phyloP scores from a whole-genome alignment of 92 coral and sea anemone genomes.

The Plumapathes pennacea region DNA sequence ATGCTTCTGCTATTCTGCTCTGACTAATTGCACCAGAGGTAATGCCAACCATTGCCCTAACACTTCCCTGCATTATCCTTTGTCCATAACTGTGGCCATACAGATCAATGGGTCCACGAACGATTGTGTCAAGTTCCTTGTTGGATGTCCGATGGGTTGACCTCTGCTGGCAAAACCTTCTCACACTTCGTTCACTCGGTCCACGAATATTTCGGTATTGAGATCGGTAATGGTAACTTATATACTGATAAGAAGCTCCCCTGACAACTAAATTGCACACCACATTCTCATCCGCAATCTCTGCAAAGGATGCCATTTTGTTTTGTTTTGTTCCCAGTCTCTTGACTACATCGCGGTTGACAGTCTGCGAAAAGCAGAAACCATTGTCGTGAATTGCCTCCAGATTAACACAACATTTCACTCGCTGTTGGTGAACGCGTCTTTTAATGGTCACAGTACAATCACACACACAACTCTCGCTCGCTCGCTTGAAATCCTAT shows the following conservation, averaged over 20 bases:
- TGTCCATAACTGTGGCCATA: constrained; percentile 25
- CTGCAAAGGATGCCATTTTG: constrained; percentile 20
- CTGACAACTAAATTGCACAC: constrained; percentile 7
- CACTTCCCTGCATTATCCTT: constrained; percentile 41
- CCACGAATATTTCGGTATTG: constrained; percentile 22
- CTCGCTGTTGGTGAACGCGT: too few relatives aligned
- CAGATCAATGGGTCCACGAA: constrained; percentile 8
- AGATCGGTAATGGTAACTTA: constrained; percentile 11
- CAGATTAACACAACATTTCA: too few relatives aligned
- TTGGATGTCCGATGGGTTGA: constrained; percentile 19
- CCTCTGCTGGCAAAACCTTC: constrained; percentile 35
- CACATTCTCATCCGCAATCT: constrained; percentile 20
- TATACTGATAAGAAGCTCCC: constrained; percentile 19
- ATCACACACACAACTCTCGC: too few relatives aligned
- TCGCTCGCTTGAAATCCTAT: too few relatives aligned
- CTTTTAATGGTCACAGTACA: too few relatives aligned
- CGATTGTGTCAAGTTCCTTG: constrained; percentile 29
- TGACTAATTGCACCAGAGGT: constrained; percentile 22
- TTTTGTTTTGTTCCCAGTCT: too few relatives aligned
- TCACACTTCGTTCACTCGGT: constrained; percentile 19
- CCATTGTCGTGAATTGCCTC: too few relatives aligned
- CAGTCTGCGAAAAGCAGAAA: too few relatives aligned
- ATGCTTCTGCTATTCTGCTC: constrained; percentile 31
- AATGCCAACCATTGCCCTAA: constrained; percentile 15
- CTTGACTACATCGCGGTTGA: too few relatives aligned